These are phyloP conservation scores for Anoura caudifer DNA, from an alignment of 2,113 vertebrate genomes.

Conservation along the genomic window DNA sequence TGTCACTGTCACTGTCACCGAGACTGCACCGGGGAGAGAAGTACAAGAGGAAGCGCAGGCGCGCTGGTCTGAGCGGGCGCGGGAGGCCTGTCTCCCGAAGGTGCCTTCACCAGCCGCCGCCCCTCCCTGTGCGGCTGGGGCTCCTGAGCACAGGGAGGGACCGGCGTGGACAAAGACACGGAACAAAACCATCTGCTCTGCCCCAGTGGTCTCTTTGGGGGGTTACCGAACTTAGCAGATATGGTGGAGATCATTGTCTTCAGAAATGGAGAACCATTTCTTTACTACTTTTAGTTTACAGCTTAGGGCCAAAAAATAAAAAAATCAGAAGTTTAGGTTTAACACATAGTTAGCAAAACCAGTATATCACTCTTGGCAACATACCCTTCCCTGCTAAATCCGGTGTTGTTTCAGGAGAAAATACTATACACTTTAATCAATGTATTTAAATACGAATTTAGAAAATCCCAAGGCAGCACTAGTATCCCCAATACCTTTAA, in stretches of 20 bases:
- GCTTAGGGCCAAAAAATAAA: slow-evolving; percentile 18
- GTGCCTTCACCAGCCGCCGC: slow-evolving; percentile 75
- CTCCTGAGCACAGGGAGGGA: slow-evolving; percentile 84
- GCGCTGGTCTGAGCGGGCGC: slow-evolving; percentile 80
- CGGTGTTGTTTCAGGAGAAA: not conserved
- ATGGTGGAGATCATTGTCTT: slow-evolving; percentile 29
- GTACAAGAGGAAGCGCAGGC: slow-evolving; percentile 52
- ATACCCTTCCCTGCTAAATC: not conserved
- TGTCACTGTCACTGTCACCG: slow-evolving; percentile 61
- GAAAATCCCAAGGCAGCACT: not conserved
- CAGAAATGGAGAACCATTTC: slow-evolving; percentile 34
- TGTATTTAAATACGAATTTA: not conserved
- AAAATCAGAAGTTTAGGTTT: not conserved
- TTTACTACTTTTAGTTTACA: slow-evolving; percentile 25
- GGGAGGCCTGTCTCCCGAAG: slow-evolving; percentile 85
- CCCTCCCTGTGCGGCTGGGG: slow-evolving; percentile 82
- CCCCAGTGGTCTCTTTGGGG: slow-evolving; percentile 59
- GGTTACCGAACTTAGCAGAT: slow-evolving; percentile 35
- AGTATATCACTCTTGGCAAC: not conserved
- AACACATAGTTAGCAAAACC: not conserved
- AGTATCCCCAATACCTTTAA: not conserved
- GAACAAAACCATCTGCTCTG: slow-evolving; percentile 81
- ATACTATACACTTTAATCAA: not conserved
- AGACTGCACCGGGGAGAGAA: slow-evolving; percentile 7
- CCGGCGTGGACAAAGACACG: slow-evolving; percentile 85